These are phyloP conservation scores for Dysidea cf. avara DNA, from an alignment of 37 sponge, comb jelly and placozoan species.

Conservation along the genomic window DNA sequence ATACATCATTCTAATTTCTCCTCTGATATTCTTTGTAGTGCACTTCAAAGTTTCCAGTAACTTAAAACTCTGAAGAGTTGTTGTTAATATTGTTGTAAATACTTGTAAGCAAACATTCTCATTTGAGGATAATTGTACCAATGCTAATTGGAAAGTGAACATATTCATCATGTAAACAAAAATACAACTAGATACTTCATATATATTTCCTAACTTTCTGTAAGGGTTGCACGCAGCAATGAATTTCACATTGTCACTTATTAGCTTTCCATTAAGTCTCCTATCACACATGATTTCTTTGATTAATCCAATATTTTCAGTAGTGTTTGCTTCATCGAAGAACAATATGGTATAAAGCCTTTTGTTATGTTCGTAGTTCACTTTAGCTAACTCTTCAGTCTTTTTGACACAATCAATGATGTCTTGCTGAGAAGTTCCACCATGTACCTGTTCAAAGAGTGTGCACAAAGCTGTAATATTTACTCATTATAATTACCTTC, in stretches of 20 bases:
- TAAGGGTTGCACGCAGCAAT: constrained; percentile 90
- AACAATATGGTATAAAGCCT: constrained; percentile 67
- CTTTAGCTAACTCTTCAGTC: constrained; percentile 45
- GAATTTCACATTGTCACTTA: constrained; percentile 56
- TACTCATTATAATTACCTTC: constrained; percentile 16
- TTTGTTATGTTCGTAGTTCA: constrained; percentile 13
- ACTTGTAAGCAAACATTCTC: too few relatives aligned
- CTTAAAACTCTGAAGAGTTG: too few relatives aligned
- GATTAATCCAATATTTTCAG: constrained; percentile 55
- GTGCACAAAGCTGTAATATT: too few relatives aligned
- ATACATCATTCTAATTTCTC: too few relatives aligned
- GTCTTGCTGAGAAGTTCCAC: constrained; percentile 56
- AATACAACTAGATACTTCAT: too few relatives aligned
- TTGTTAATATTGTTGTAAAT: too few relatives aligned
- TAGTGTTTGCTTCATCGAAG: constrained; percentile 91
- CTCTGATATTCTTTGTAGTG: too few relatives aligned
- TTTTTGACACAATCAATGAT: constrained; percentile 23
- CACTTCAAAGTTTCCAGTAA: too few relatives aligned
- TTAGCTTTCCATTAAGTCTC: constrained; percentile 44
- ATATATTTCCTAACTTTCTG: constrained; percentile 37
- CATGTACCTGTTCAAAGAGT: constrained; percentile 55
- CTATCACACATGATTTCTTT: constrained; percentile 88
- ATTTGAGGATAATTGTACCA: too few relatives aligned
- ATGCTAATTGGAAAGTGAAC: too few relatives aligned
- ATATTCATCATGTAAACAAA: too few relatives aligned